These are phyloP conservation scores for Rutpela maculata DNA, from an alignment of 2,888 invertebrate species.

Conservation along the genomic window DNA sequence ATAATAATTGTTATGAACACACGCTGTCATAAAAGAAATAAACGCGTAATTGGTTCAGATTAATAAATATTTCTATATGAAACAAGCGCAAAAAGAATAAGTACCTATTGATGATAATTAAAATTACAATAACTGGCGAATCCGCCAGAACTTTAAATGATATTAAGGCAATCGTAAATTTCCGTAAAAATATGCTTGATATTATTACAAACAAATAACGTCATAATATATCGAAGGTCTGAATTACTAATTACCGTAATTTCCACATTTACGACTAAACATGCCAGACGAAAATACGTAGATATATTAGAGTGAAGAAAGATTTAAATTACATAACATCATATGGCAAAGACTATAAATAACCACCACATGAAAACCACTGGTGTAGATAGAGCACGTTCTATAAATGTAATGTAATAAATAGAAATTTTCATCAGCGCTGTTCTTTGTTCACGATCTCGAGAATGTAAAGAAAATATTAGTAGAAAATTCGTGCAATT, in stretches of 20 bases:
- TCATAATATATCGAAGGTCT: constrained; percentile 5
- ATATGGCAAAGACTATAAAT: background rate
- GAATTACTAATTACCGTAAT: background rate
- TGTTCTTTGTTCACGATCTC: too few relatives aligned
- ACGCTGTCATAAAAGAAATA: too few relatives aligned
- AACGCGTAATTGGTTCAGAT: too few relatives aligned
- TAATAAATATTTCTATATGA: too few relatives aligned
- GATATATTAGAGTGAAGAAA: background rate
- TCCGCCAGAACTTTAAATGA: background rate
- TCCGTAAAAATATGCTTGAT: background rate
- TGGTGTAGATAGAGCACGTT: background rate
- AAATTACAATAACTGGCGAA: background rate
- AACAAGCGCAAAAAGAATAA: too few relatives aligned
- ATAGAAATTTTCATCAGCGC: too few relatives aligned
- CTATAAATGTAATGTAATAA: too few relatives aligned
- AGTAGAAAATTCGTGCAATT: too few relatives aligned
- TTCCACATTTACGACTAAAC: constrained; percentile 1
- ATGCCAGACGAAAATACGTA: background rate
- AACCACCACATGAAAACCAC: background rate
- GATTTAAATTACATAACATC: background rate
- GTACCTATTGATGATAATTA: background rate
- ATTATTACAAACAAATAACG: constrained; percentile 2
- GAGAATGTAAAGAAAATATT: too few relatives aligned
- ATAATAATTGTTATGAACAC: too few relatives aligned
- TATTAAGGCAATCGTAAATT: background rate